Percentiles rank a stretch among this genome's conserved stretches.
phyloP scores from a whole-genome alignment of 1,140 invertebrate genomes.

The Laodelphax striatellus region DNA sequence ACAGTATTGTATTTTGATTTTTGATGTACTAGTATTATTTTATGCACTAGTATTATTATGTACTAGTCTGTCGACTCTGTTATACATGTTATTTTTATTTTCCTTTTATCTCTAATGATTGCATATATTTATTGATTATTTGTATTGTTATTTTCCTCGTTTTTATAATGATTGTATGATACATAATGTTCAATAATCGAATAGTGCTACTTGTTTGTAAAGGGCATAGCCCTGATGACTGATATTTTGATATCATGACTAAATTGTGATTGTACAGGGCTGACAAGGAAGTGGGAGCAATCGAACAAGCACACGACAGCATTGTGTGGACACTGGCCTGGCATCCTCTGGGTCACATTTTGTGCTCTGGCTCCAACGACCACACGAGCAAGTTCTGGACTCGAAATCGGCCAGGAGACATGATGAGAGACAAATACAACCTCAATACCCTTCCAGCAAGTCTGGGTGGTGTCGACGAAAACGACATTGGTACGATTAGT shows the following conservation, averaged over 20 bases:
- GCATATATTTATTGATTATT: too few relatives aligned
- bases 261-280: slow-evolving; percentile 44
- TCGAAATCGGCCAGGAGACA: slow-evolving; percentile 92
- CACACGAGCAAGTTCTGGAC: slow-evolving; percentile 99
- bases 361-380: slow-evolving; percentile 97
- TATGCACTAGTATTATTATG: too few relatives aligned
- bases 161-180: too few relatives aligned
- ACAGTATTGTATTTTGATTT: too few relatives aligned
- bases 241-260: background rate
- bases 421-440: slow-evolving; percentile 95
- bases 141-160: too few relatives aligned
- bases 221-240: too few relatives aligned
- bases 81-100: too few relatives aligned
- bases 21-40: too few relatives aligned
- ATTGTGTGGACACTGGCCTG: slow-evolving; percentile 98
- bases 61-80: too few relatives aligned
- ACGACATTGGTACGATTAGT: slow-evolving; percentile 54
- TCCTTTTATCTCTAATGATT: too few relatives aligned
- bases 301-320: slow-evolving; percentile 97
- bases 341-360: slow-evolving; percentile 97
- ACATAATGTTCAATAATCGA: too few relatives aligned
- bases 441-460: slow-evolving; percentile 83
- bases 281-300: slow-evolving; percentile 95
- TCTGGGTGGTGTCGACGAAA: slow-evolving; percentile 54
- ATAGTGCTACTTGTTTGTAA: too few relatives aligned